Percentiles rank a stretch among this genome's conserved stretches.
Conservation (phyloP, 2,797 vertebrate genomes). For the Megalops cyprinoides region DNA sequence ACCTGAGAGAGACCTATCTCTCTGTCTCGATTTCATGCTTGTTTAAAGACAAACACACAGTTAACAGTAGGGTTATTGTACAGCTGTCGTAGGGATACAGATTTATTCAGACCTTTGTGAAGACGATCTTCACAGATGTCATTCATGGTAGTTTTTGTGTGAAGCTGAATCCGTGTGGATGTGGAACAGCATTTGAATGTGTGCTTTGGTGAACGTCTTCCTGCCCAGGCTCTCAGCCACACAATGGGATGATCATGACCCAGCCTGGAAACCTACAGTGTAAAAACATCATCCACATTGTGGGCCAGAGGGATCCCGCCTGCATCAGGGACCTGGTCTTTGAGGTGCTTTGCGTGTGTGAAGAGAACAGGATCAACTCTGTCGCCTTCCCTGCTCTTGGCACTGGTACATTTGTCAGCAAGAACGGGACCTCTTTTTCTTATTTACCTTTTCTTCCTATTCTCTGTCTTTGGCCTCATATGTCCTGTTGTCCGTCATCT, state of each 20-base stretch:
- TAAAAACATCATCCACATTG: conserved; percentile 81
- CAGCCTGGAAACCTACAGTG: conserved; percentile 72
- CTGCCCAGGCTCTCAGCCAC: conserved; percentile 47
- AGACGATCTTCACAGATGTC: no score
- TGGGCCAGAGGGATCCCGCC: conserved; percentile 46
- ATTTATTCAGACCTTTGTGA: no score
- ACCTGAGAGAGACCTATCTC: no score
- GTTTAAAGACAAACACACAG: no score
- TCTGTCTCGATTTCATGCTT: no score
- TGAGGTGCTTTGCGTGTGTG: conserved; percentile 74
- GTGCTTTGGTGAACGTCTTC: not conserved
- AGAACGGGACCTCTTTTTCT: not conserved
- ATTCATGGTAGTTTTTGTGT: no score
- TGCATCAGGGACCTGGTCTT: conserved; percentile 65
- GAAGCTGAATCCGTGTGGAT: no score
- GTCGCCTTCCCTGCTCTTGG: conserved; percentile 88
- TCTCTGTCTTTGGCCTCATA: no score
- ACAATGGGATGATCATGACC: conserved; percentile 71
- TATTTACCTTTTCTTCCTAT: not conserved
- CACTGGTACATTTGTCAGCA: conserved; percentile 79
- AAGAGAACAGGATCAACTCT: conserved; percentile 64
- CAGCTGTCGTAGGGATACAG: no score
- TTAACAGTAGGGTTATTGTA: no score
- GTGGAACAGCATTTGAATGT: no score
- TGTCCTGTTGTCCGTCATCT: not conserved